Evolutionary conservation across 2,113 vertebrate species (phyloP).

Genomic region (Pomatorhinus ruficollis): DNA sequence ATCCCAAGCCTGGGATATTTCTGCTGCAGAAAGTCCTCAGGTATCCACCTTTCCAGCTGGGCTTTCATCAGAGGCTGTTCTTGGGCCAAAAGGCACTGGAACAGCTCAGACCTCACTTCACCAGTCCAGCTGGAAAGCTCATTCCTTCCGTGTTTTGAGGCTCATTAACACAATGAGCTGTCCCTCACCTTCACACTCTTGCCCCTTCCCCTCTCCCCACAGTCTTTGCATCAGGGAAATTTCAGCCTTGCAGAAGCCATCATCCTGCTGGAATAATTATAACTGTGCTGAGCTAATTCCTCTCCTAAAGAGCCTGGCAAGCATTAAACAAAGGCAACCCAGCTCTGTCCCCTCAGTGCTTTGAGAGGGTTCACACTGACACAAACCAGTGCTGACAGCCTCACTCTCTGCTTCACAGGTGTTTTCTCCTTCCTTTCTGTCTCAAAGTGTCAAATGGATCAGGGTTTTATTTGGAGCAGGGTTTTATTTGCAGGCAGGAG

Average conservation of each 20-base stretch:
- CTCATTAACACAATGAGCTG: not conserved
- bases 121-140: not conserved
- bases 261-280: not conserved
- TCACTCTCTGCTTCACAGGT: not conserved
- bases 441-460: not conserved
- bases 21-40: not conserved
- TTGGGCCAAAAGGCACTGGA: not conserved
- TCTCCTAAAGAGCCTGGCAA: conserved; percentile 13
- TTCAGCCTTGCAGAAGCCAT: not conserved
- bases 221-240: not conserved
- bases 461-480: not conserved
- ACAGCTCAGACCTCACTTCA: not conserved
- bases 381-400: not conserved
- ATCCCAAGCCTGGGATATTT: not conserved
- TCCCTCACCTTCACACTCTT: not conserved
- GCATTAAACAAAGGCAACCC: not conserved
- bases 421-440: not conserved
- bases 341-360: not conserved
- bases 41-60: not conserved
- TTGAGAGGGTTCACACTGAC: not conserved
- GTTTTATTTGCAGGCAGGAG: not conserved
- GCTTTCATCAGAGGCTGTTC: not conserved
- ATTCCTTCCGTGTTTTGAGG: not conserved
- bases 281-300: not conserved
- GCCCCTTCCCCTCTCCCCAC: not conserved